Evolutionary conservation across 2,797 vertebrate genomes (phyloP).

Genomic region (Dicrostonyx torquatus): DNA sequence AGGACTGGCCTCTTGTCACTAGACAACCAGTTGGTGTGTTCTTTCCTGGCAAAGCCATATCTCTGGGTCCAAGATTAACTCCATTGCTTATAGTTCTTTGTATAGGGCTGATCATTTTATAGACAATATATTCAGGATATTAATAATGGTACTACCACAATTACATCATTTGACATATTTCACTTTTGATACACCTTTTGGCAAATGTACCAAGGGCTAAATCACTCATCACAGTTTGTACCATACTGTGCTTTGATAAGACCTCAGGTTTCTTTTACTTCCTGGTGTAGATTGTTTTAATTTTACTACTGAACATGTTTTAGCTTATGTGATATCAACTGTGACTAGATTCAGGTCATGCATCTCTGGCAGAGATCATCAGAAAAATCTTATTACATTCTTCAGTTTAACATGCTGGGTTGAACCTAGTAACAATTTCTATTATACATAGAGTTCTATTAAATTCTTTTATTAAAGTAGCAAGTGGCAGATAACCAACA

Average conservation of each 20-base stretch:
- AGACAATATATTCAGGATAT: background rate
- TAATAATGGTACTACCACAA: background rate
- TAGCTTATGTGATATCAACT: background rate
- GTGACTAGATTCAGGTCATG: background rate
- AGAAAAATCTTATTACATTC: background rate
- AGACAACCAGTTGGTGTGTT: background rate
- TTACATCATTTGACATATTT: background rate
- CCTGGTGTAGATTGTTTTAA: background rate
- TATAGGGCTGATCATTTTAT: background rate
- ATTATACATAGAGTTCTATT: background rate
- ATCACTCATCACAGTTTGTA: background rate
- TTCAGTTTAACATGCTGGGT: background rate
- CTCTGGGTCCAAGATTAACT: background rate
- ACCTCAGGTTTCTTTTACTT: background rate
- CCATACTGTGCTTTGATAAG: background rate
- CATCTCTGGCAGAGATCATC: background rate
- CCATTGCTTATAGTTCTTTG: background rate
- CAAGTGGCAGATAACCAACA: background rate
- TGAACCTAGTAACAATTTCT: background rate
- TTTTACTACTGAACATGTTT: background rate
- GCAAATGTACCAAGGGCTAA: background rate
- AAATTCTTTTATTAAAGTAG: conserved; percentile 16
- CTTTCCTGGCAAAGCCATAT: background rate
- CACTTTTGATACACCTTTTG: background rate
- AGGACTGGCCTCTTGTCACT: background rate